Conservation (phyloP, 2,888 invertebrate genomes). For the Hemicrepidius hirtus region DNA sequence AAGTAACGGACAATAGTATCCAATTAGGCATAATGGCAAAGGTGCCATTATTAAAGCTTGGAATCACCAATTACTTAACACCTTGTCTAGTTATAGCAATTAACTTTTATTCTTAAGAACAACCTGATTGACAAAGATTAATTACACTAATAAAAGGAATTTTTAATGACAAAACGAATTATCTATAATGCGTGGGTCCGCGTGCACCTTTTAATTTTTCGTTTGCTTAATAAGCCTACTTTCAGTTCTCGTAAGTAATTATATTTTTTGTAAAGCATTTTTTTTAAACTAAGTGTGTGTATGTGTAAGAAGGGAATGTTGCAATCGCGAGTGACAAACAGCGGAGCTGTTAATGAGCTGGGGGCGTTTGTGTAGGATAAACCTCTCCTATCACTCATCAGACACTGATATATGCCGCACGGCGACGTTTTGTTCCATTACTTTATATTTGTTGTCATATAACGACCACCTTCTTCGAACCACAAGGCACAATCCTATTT, state of each 20-base stretch:
- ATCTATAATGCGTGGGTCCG: too few species aligned
- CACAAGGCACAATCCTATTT: constrained; percentile 7
- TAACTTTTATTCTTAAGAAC: too few species aligned
- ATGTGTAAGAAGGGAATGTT: constrained; percentile 33
- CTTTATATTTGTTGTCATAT: constrained; percentile 39
- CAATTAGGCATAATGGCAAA: too few species aligned
- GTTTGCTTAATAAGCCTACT: background rate
- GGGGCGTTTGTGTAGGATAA: constrained; percentile 55
- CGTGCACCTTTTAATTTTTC: background rate
- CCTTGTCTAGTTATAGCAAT: too few species aligned
- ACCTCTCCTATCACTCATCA: constrained; percentile 58
- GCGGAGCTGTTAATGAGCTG: constrained; percentile 57
- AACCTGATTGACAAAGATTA: too few species aligned
- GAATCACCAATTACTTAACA: too few species aligned
- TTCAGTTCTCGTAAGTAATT: background rate
- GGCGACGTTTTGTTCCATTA: constrained; percentile 35
- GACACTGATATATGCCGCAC: constrained; percentile 47
- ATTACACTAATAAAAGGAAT: too few species aligned
- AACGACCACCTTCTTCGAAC: constrained; percentile 35
- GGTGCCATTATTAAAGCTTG: too few species aligned
- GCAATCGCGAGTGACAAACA: constrained; percentile 31
- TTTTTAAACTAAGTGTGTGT: constrained; percentile 16
- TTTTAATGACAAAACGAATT: too few species aligned
- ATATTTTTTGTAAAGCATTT: background rate
- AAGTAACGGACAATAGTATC: too few species aligned